phyloP scores from a whole-genome alignment of 2,888 invertebrate genomes.

The Anoplius nigerrimus region DNA sequence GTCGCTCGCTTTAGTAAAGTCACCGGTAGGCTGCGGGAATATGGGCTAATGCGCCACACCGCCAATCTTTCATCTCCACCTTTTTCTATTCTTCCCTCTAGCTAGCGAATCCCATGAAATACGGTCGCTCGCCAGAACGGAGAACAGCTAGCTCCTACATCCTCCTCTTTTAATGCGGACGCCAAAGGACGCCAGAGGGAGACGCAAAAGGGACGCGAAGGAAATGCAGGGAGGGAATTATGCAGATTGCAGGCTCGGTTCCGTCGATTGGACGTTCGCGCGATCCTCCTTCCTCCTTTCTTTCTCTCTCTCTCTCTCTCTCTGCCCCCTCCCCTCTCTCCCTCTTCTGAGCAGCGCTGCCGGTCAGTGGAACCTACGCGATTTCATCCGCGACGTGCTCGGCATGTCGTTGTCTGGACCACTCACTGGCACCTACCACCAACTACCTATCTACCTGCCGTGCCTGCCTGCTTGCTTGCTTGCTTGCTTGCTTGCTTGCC shows the following conservation, averaged over 20 bases:
- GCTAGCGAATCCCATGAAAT: too few relatives aligned
- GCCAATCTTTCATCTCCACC: not conserved
- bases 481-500: too few relatives aligned
- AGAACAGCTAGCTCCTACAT: not conserved
- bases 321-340: constrained; percentile 9
- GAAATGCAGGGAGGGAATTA: constrained; percentile 69
- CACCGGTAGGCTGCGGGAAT: too few relatives aligned
- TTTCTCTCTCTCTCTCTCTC: not conserved
- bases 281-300: not conserved
- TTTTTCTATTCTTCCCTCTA: not conserved
- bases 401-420: constrained; percentile 21
- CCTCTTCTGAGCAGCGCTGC: not conserved
- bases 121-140: too few relatives aligned
- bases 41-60: too few relatives aligned
- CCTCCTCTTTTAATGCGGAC: not conserved
- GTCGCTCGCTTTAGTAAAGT: too few relatives aligned
- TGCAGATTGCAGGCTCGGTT: constrained; percentile 73
- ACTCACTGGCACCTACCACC: constrained; percentile 19
- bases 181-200: constrained; percentile 61
- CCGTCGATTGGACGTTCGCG: constrained; percentile 62
- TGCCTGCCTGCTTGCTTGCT: too few relatives aligned
- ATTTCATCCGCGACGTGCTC: constrained; percentile 45
- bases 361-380: constrained; percentile 48
- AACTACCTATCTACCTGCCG: constrained; percentile 39
- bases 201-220: constrained; percentile 65